phyloP scores from a whole-genome alignment of 2,113 vertebrate genomes.

The Himantopus leucocephalus region DNA sequence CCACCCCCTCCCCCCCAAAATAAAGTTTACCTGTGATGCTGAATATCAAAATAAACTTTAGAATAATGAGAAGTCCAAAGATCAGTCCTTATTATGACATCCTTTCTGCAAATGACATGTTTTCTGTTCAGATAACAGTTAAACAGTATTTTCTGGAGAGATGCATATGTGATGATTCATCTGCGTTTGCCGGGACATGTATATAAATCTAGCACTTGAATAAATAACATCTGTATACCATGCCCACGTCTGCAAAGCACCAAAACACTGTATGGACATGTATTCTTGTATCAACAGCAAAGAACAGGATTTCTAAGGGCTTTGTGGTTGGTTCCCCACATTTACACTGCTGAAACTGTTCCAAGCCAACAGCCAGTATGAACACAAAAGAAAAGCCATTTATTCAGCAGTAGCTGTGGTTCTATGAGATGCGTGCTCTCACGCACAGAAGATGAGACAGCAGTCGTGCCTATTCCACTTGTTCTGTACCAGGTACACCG shows the following conservation, averaged over 20 bases:
- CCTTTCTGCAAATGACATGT: neutral
- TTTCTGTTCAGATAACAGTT: neutral
- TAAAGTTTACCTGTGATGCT: neutral
- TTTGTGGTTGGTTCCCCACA: neutral
- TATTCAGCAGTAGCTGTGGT: neutral
- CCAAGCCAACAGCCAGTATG: neutral
- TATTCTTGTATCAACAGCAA: neutral
- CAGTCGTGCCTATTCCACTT: neutral
- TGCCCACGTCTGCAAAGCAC: neutral
- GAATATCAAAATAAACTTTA: neutral
- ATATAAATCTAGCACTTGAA: neutral
- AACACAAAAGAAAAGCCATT: neutral
- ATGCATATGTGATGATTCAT: neutral
- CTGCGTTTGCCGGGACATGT: neutral
- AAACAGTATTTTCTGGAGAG: neutral
- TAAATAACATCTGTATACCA: neutral
- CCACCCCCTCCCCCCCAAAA: too few species aligned
- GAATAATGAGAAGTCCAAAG: neutral
- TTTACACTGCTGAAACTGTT: neutral
- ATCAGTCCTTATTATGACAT: neutral
- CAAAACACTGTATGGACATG: constrained; percentile 4
- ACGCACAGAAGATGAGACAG: neutral
- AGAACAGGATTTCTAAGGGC: neutral
- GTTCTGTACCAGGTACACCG: neutral
- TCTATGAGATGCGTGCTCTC: neutral